These are phyloP conservation scores for Trachelus stipa DNA, from an alignment of 2,888 invertebrate genomes.

Conservation along the genomic window DNA sequence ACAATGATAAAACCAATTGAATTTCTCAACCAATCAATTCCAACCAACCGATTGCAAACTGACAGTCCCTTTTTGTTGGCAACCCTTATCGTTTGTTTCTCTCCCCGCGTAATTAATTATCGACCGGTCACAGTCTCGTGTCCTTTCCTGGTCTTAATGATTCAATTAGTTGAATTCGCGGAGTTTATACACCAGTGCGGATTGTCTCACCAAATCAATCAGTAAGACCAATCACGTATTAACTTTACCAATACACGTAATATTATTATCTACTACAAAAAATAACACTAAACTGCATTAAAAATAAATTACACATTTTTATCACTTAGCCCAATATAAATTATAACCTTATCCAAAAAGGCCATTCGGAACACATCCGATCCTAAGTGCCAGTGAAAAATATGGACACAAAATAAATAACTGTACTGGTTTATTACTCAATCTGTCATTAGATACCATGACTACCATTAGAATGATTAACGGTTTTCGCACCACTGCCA, in stretches of 20 bases:
- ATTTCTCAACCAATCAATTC: background rate
- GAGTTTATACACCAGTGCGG: background rate
- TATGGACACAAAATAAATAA: background rate
- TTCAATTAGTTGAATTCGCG: background rate
- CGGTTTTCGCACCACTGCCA: conserved; percentile 28
- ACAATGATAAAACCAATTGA: background rate
- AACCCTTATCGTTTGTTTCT: background rate
- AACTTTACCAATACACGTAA: background rate
- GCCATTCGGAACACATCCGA: background rate
- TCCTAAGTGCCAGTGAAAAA: background rate
- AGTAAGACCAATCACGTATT: background rate
- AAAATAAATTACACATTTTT: background rate
- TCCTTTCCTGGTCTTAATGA: background rate
- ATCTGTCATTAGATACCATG: conserved; percentile 40
- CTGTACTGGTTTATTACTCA: conserved; percentile 22
- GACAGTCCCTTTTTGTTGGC: background rate
- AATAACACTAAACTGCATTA: background rate
- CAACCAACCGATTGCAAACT: background rate
- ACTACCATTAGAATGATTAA: conserved; percentile 45
- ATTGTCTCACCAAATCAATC: background rate
- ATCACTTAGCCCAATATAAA: background rate
- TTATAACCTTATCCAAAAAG: background rate
- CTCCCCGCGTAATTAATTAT: background rate
- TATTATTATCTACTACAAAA: background rate
- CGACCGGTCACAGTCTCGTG: background rate